phyloP scores from a whole-genome alignment of 1,140 invertebrate species.

The Aphaenogaster ashmeadi region DNA sequence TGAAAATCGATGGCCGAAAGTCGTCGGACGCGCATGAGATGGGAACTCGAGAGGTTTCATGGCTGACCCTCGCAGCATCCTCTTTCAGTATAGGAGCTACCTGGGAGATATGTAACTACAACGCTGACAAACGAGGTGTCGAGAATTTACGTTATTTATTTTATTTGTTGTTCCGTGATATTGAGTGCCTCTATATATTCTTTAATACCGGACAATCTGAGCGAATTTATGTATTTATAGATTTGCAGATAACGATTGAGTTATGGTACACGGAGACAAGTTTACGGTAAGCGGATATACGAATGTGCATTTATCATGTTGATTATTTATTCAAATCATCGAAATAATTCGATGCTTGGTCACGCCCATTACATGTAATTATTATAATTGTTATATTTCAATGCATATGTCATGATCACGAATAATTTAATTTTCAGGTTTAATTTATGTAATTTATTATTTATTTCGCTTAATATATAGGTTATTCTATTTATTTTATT shows the following conservation, averaged over 20 bases:
- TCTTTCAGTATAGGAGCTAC: slow-evolving; percentile 6
- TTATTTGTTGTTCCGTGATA: slow-evolving; percentile 48
- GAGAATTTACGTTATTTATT: slow-evolving; percentile 32
- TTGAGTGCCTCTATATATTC: slow-evolving; percentile 42
- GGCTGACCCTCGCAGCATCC: not conserved
- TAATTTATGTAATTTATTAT: slow-evolving; percentile 50
- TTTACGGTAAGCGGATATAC: slow-evolving; percentile 25
- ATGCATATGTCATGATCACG: slow-evolving; percentile 23
- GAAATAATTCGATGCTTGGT: slow-evolving; percentile 22
- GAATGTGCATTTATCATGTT: not conserved
- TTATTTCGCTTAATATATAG: slow-evolving; percentile 40
- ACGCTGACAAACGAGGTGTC: slow-evolving; percentile 27
- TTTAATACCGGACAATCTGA: not conserved
- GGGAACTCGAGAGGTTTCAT: slow-evolving; percentile 7
- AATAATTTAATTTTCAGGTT: slow-evolving; percentile 48
- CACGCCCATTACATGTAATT: slow-evolving; percentile 14
- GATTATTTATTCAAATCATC: slow-evolving; percentile 38
- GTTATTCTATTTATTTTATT: slow-evolving; percentile 22
- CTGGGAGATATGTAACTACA: slow-evolving; percentile 27
- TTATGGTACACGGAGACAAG: not conserved
- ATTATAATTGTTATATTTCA: slow-evolving; percentile 43
- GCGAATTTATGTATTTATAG: slow-evolving; percentile 23
- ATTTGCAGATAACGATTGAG: slow-evolving; percentile 21
- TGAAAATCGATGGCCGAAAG: slow-evolving; percentile 37
- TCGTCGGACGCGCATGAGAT: slow-evolving; percentile 5